These are phyloP conservation scores for Ashinkailepas kermadecensis DNA, from an alignment of 2,888 invertebrate species.

Conservation along the genomic window DNA sequence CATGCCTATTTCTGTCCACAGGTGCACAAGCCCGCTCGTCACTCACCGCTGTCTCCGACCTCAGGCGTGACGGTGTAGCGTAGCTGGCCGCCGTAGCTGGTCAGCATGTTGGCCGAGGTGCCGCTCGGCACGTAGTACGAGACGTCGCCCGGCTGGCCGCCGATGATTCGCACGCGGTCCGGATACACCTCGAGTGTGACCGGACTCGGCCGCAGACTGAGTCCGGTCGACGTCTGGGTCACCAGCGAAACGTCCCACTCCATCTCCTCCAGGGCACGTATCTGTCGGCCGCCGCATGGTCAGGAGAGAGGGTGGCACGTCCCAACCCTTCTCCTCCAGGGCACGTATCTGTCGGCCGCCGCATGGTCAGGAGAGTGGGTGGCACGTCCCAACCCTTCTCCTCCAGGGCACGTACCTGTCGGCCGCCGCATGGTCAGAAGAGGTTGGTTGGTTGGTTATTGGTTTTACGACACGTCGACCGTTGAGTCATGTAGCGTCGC, in stretches of 20 bases:
- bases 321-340: not conserved
- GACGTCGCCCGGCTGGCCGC: conserved; percentile 42
- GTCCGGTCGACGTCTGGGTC: not conserved
- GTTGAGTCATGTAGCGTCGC: too few species aligned
- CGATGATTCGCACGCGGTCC: conserved; percentile 24
- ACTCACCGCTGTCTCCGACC: conserved; percentile 51
- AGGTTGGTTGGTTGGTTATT: too few species aligned
- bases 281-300: not conserved
- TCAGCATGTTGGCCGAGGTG: conserved; percentile 74
- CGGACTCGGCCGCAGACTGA: not conserved
- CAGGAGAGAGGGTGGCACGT: not conserved
- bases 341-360: not conserved
- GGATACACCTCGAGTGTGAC: conserved; percentile 22
- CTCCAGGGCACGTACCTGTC: conserved; percentile 25
- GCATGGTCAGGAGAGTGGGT: too few species aligned
- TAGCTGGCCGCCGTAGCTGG: conserved; percentile 79
- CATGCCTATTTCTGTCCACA: not conserved
- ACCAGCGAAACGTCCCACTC: conserved; percentile 25
- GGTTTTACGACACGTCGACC: too few species aligned
- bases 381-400: not conserved
- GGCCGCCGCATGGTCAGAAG: not conserved
- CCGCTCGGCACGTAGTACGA: conserved; percentile 69
- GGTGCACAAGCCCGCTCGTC: not conserved
- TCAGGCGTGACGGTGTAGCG: conserved; percentile 67
- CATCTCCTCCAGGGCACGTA: conserved; percentile 26